Conservation (phyloP, 2,888 invertebrate species). For the Falcaria lacertinaria region DNA sequence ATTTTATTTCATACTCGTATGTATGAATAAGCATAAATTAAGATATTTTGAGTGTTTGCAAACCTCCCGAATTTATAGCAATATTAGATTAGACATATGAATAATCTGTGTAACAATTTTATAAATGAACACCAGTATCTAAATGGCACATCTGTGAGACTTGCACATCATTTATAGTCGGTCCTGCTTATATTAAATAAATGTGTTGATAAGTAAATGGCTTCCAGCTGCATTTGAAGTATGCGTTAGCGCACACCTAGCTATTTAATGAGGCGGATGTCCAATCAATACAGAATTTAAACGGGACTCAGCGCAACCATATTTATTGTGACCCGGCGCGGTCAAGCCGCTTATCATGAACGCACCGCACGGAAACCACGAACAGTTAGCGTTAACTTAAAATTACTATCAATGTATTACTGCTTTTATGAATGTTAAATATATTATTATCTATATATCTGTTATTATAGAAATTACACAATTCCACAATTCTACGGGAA, state of each 20-base stretch:
- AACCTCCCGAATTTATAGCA: no score
- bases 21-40: no score
- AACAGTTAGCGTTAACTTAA: constrained; percentile 32
- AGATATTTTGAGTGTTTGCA: no score
- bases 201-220: not conserved
- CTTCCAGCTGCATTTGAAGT: constrained; percentile 6
- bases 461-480: no score
- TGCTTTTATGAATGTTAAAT: not conserved
- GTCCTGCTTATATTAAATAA: not conserved
- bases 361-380: constrained; percentile 32
- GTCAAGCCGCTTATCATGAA: constrained; percentile 41
- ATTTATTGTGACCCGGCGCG: constrained; percentile 55
- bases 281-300: constrained; percentile 44
- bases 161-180: no score
- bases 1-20: no score
- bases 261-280: constrained; percentile 34
- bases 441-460: not conserved
- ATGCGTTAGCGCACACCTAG: constrained; percentile 19
- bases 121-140: no score
- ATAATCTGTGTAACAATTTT: no score
- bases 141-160: no score
- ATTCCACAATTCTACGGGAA: no score
- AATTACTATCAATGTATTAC: constrained; percentile 30
- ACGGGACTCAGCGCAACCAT: constrained; percentile 46
- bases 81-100: no score